Percentiles rank a stretch among this genome's conserved stretches.
These are phyloP conservation scores for Yponomeuta sedellus DNA, from an alignment of 2,888 invertebrate genomes.

Conservation along the genomic window DNA sequence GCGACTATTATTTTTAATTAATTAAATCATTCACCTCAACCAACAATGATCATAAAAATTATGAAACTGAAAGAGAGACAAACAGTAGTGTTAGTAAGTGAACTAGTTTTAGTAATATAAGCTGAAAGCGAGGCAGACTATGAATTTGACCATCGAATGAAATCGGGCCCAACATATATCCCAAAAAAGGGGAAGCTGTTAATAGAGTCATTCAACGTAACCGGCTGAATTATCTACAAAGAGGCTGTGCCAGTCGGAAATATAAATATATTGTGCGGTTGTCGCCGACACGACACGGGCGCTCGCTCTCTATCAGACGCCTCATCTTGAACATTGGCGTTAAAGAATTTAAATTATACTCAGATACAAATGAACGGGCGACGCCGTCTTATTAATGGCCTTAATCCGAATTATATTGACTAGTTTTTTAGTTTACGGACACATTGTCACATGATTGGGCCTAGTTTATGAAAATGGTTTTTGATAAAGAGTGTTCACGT, in stretches of 20 bases:
- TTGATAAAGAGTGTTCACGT: conserved; percentile 21
- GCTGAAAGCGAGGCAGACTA: too few relatives aligned
- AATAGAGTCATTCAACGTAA: conserved; percentile 76
- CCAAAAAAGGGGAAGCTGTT: conserved; percentile 74
- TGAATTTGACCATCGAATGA: conserved; percentile 43
- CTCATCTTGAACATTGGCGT: conserved; percentile 77
- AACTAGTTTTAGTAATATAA: too few relatives aligned
- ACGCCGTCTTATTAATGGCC: conserved; percentile 69
- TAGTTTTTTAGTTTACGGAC: conserved; percentile 57
- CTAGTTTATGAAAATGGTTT: conserved; percentile 14
- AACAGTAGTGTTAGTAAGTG: too few relatives aligned
- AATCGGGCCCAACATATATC: conserved; percentile 65
- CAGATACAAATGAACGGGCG: conserved; percentile 74
- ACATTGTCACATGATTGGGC: conserved; percentile 58
- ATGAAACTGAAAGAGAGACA: too few relatives aligned
- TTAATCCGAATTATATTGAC: conserved; percentile 74
- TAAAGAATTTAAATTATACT: conserved; percentile 77
- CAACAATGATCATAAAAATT: too few relatives aligned
- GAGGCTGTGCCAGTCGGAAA: conserved; percentile 71
- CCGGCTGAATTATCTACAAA: conserved; percentile 75
- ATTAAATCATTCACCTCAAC: too few relatives aligned
- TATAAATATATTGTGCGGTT: conserved; percentile 74
- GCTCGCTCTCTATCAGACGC: conserved; percentile 70
- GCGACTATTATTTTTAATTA: too few relatives aligned
- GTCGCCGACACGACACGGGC: conserved; percentile 60